Conservation (phyloP, 2,113 vertebrate species). For the Toxostoma redivivum region DNA sequence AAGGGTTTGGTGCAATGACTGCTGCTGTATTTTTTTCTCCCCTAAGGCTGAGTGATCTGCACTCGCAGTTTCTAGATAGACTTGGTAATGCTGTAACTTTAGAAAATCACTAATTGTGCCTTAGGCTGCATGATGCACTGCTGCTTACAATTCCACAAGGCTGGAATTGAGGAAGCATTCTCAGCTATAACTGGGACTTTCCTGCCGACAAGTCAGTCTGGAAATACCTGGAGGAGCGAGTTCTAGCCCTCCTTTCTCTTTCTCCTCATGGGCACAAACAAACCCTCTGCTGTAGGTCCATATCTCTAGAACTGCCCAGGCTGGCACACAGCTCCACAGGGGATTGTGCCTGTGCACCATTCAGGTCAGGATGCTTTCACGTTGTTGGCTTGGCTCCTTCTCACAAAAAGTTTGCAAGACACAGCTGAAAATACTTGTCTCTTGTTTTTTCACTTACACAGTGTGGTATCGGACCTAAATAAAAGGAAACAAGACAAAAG, state of each 20-base stretch:
- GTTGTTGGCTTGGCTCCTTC: not conserved
- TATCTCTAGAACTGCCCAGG: not conserved
- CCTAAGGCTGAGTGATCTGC: not conserved
- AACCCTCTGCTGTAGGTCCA: not conserved
- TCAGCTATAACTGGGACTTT: not conserved
- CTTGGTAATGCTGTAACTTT: not conserved
- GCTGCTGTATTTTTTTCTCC: not conserved
- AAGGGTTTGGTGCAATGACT: not conserved
- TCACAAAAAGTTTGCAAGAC: not conserved
- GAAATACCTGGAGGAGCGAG: not conserved
- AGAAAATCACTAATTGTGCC: not conserved
- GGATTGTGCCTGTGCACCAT: accelerated
- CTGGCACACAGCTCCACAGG: accelerated
- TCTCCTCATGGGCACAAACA: not conserved
- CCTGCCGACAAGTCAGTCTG: not conserved
- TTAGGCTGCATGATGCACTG: not conserved
- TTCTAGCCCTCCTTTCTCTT: not conserved
- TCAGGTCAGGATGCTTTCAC: not conserved
- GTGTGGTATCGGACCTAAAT: too few species aligned
- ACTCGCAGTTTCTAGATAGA: not conserved
- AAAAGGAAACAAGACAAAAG: too few species aligned
- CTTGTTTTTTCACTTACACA: not conserved
- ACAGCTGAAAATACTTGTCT: not conserved
- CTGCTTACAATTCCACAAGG: not conserved
- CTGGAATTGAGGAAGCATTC: not conserved